Evolutionary conservation across 37 sponge, comb jelly and placozoan genomes (phyloP).

Genomic region (Axinella damicornis): DNA sequence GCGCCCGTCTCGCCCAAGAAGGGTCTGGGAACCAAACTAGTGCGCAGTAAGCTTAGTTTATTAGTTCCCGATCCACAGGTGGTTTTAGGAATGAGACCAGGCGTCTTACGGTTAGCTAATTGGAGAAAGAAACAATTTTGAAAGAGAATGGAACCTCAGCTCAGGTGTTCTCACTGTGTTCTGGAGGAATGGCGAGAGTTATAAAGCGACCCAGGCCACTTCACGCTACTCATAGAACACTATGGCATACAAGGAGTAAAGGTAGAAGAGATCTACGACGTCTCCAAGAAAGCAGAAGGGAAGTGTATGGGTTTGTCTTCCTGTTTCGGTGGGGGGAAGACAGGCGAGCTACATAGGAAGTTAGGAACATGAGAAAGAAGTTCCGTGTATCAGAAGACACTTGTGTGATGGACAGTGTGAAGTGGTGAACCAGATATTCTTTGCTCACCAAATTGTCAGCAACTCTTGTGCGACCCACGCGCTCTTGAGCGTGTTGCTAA

Average conservation of each 20-base stretch:
- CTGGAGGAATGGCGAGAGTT: conserved; percentile 91
- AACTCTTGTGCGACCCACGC: conserved; percentile 99
- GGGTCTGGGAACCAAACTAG: no score
- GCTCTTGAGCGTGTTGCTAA: conserved; percentile 90
- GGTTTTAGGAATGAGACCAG: not conserved
- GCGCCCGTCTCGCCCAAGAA: no score
- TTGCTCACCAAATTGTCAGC: conserved; percentile 90
- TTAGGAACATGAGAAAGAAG: conserved; percentile 53
- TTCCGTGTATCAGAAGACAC: conserved; percentile 52
- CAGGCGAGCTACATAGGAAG: conserved; percentile 58
- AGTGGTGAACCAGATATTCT: conserved; percentile 90
- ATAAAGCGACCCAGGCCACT: conserved; percentile 98
- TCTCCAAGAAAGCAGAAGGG: conserved; percentile 40
- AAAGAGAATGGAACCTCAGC: not conserved
- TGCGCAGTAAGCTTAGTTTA: no score
- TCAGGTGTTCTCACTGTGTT: not conserved
- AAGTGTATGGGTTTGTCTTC: conserved; percentile 95
- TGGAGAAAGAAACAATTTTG: not conserved
- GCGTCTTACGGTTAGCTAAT: not conserved
- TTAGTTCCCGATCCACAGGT: no score
- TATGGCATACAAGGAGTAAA: conserved; percentile 84
- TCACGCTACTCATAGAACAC: conserved; percentile 92
- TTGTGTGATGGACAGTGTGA: conserved; percentile 64
- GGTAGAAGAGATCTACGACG: conserved; percentile 97
- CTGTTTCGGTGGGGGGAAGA: conserved; percentile 85